Conservation (phyloP, 2,888 invertebrate genomes). For the Callinectes sapidus region DNA sequence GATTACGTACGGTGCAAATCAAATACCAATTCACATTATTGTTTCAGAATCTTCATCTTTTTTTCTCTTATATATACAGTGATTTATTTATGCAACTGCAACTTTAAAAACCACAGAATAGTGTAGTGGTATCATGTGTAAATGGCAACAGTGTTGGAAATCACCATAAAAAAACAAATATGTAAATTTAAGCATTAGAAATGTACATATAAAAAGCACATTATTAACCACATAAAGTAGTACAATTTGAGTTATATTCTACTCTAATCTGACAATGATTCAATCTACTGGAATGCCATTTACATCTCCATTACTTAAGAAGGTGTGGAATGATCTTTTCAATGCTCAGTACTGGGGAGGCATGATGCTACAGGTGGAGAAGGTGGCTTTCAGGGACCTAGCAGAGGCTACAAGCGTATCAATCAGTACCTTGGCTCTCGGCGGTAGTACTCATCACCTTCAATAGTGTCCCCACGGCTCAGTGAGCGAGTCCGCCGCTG, state of each 20-base stretch:
- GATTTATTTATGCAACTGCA: neutral
- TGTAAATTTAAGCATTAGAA: neutral
- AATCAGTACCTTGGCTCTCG: constrained; percentile 43
- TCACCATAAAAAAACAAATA: neutral
- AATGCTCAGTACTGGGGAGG: constrained; percentile 4
- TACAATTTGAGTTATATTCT: neutral
- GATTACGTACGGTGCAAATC: too few relatives aligned
- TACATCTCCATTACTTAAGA: neutral
- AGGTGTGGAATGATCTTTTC: neutral
- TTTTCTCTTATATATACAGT: neutral
- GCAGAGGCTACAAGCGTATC: neutral
- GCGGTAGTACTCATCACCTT: constrained; percentile 47
- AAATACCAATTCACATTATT: neutral
- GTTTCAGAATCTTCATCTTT: neutral
- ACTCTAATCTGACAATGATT: neutral
- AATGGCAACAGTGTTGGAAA: neutral
- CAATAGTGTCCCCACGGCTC: constrained; percentile 61
- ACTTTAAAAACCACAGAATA: neutral
- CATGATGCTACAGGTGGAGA: constrained; percentile 15
- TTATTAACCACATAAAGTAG: neutral
- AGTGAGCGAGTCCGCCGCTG: constrained; percentile 64
- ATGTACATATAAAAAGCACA: neutral
- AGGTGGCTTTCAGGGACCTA: neutral
- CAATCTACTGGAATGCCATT: constrained; percentile 13
- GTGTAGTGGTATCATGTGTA: neutral